Evolutionary conservation across 1,140 invertebrate genomes (phyloP), one percentile per base, ranked within the genome.

Genomic region (Micrasema longulum): DNA sequence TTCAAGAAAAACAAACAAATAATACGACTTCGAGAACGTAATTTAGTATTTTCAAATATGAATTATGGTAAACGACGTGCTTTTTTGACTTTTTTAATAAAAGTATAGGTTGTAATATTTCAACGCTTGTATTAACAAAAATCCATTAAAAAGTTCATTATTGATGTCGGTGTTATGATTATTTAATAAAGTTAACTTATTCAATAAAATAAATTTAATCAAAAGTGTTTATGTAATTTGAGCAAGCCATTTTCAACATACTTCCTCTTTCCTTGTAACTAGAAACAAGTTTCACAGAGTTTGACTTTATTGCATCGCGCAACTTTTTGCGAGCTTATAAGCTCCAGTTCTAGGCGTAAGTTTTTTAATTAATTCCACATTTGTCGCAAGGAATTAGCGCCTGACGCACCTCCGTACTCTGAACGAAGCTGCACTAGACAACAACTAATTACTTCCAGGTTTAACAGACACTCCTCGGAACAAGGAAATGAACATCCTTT

Each of bases 341-440:
- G 55, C 55, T 22, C 55, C 4, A 6, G 55, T 38, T 38, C 55
- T 38, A 7, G 14, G 55, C 18, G 36, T 14, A 60, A 60, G 35
- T 60, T 60, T 60, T 60, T 60, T 60, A 60, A 60, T 60, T 43
- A 60, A 43, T 41, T 60, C 55, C 55, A 60, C 55, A 60, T 60
- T 60, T 60, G 55, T 60, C 55, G 36, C 18, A 9, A 16, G 36
- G 41, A 60, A 60, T 60, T 43, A 41, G 36, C 55, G 38, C 20
- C 36, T 20, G 55, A 38, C 35, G 55, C 36, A 60, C 36, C n/a
- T 11, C 14, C 35, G 53, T 11, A 31, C 14, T n/a, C n/a, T 38
- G 55, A 16, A 41, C n/a, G 20, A 18, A 22, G 10, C 22, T 5
- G 14, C 16, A 4, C 26, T 7, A 31, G 55, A 38, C 9, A 35